These are phyloP conservation scores for Cynopterus brachyotis DNA, from an alignment of 2,113 vertebrate genomes.

Conservation along the genomic window DNA sequence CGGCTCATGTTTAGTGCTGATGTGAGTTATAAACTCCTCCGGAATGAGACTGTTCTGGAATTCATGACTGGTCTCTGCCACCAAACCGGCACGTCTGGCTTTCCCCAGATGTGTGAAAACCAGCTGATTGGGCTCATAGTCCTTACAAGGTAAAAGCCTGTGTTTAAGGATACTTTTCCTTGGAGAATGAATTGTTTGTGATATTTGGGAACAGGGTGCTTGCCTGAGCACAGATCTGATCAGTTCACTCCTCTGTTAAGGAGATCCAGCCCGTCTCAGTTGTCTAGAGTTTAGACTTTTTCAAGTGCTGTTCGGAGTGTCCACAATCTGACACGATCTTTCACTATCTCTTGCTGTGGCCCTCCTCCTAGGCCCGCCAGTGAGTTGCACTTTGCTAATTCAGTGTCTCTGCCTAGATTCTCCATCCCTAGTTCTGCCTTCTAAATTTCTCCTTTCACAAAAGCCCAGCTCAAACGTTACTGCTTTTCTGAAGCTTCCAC, in stretches of 20 bases:
- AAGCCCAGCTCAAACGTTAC: neutral
- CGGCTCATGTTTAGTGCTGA: conserved; percentile 75
- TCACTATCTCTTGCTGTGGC: neutral
- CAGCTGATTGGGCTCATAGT: conserved; percentile 79
- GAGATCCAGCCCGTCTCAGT: neutral
- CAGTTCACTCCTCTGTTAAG: neutral
- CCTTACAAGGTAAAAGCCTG: conserved; percentile 80
- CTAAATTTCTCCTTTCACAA: neutral
- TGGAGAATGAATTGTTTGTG: neutral
- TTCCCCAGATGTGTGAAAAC: conserved; percentile 75
- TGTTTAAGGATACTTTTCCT: neutral
- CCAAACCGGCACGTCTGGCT: neutral
- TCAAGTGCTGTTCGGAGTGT: neutral
- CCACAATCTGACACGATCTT: neutral
- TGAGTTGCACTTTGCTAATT: neutral
- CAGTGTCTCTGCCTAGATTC: neutral
- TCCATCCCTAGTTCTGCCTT: neutral
- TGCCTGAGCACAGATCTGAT: neutral
- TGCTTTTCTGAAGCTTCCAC: neutral
- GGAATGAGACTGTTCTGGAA: conserved; percentile 81
- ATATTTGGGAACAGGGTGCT: neutral
- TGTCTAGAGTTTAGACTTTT: neutral
- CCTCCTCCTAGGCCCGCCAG: fast-evolving
- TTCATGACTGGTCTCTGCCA: conserved; percentile 77
- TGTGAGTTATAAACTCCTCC: conserved; percentile 82